These are phyloP conservation scores for Muraenolepis orangiensis DNA, from an alignment of 2,797 vertebrate genomes.

Conservation along the genomic window DNA sequence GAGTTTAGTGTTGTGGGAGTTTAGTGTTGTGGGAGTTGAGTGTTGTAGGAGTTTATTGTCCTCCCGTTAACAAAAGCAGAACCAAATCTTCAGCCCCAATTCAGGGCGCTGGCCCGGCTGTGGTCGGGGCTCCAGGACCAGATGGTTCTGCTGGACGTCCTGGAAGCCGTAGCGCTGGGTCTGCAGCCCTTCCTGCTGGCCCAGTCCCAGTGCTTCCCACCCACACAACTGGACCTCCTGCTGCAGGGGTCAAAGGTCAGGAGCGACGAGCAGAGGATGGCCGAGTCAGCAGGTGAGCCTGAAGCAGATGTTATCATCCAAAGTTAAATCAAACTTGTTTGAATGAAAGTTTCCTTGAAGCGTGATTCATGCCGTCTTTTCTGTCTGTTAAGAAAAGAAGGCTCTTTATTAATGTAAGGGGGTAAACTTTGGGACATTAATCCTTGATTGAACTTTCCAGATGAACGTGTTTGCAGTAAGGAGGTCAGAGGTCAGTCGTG, in stretches of 20 bases:
- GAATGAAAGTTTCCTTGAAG: not conserved
- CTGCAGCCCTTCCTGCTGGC: slow-evolving; percentile 76
- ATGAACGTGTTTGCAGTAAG: slow-evolving; percentile 60
- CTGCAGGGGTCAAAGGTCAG: slow-evolving; percentile 74
- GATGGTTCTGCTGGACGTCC: slow-evolving; percentile 76
- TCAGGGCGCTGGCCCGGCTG: slow-evolving; percentile 76
- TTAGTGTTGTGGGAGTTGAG: no score
- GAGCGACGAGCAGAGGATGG: slow-evolving; percentile 76
- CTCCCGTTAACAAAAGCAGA: no score
- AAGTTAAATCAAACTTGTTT: not conserved
- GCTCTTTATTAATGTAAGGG: not conserved
- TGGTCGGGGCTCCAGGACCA: slow-evolving; percentile 86
- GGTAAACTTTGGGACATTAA: not conserved
- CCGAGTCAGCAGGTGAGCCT: slow-evolving; percentile 73
- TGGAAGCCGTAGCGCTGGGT: slow-evolving; percentile 65
- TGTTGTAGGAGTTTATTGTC: no score
- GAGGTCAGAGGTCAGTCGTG: slow-evolving; percentile 79
- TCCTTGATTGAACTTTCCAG: slow-evolving; percentile 54
- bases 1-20: no score
- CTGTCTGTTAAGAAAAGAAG: not conserved
- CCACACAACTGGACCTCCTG: slow-evolving; percentile 65
- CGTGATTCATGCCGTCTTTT: not conserved
- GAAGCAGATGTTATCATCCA: not conserved
- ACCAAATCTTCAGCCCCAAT: slow-evolving; percentile 76
- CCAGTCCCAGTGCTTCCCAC: slow-evolving; percentile 73